Evolutionary conservation across 2,888 invertebrate species (phyloP), one percentile per base, ranked within the genome.

Genomic region (Atrina japonica): DNA sequence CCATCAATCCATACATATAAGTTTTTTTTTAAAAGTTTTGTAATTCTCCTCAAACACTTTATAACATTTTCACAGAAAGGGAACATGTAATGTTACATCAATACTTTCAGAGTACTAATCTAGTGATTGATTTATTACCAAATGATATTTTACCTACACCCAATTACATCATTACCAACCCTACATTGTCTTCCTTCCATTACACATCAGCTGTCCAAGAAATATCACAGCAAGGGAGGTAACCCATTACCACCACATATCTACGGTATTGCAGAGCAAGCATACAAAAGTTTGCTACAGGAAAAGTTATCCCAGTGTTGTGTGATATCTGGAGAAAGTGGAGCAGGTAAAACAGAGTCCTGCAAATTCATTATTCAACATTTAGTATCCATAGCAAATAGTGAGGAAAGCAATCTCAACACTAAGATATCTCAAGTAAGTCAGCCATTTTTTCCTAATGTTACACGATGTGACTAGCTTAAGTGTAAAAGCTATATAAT

Each of bases 301-400:
- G 78, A 83, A 5, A 71, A 77, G 18, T 30, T 50, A 35, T 81
- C 84, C 18, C 89, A 90, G 76, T 88, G 88, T 76, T 88, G 88
- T 76, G 85, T 89, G 40, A 87, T 90, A 66, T 86, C 86, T 63
- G 90, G 90, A 16, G 90, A 90, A 70, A 87, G 87, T 47, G 90
- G 90, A 5, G 83, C 88, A 27, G 89, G 89, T 41, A 85, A 86
- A 70, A 85, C 86, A 9, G 86, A 87, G 73, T 71, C 84, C 3
- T 81, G 82, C 71, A 88, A 88, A 75, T 79, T 78, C 56, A 60
- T 87, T 27, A 70, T 88, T 45, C 85, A 84, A 61, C 86, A 88
- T 70, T 71, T 88, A 18, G 70, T 85, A 60, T 68, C 76, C 21
- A 70, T 80, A 0, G 77, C 85, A 5, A 76, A 75, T 0, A 81